Conservation (phyloP, 2,888 invertebrate genomes). For the Escarpia spicata region DNA sequence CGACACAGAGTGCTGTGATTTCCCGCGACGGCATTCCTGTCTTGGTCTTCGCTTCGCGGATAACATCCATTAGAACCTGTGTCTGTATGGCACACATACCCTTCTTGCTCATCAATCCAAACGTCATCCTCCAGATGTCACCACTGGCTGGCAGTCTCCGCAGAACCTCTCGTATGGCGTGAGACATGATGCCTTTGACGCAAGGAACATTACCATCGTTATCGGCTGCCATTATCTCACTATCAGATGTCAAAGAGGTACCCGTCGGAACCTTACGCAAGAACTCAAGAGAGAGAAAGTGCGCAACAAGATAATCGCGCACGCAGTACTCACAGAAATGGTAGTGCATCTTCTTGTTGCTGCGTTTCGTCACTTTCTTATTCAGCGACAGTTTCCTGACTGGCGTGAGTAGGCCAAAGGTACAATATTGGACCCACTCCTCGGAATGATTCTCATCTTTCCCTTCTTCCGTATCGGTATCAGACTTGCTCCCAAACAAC, state of each 20-base stretch:
- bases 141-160: constrained; percentile 35
- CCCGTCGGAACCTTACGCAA: constrained; percentile 28
- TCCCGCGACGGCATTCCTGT: constrained; percentile 34
- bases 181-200: background rate
- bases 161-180: constrained; percentile 33
- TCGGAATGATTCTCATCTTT: background rate
- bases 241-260: background rate
- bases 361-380: background rate
- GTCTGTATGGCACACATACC: constrained; percentile 25
- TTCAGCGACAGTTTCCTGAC: background rate
- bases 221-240: background rate
- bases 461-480: background rate
- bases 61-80: constrained; percentile 31
- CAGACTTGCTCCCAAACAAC: background rate
- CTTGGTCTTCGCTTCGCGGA: constrained; percentile 31
- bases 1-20: constrained; percentile 39
- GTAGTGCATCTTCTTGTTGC: constrained; percentile 24
- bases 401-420: background rate
- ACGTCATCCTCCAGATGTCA: constrained; percentile 39
- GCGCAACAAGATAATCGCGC: constrained; percentile 37
- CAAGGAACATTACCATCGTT: background rate
- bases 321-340: constrained; percentile 35
- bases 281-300: constrained; percentile 28
- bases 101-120: constrained; percentile 33
- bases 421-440: background rate